These are phyloP conservation scores for Candoia aspera DNA, from an alignment of 2,113 vertebrate species.

Conservation along the genomic window DNA sequence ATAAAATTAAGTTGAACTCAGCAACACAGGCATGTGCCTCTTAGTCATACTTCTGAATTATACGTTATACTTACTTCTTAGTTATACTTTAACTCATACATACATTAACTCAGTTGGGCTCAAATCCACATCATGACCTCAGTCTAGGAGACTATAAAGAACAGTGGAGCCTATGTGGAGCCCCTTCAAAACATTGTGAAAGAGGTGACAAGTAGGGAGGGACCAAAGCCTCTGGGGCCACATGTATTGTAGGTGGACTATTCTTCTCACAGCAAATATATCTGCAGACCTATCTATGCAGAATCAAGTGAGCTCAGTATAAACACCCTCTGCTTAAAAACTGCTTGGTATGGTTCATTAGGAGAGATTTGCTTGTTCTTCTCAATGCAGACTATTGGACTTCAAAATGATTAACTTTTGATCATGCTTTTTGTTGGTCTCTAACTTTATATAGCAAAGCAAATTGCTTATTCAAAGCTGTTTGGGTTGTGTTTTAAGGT, in stretches of 20 bases:
- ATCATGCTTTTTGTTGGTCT: neutral
- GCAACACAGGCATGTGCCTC: neutral
- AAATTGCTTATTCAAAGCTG: neutral
- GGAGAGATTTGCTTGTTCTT: neutral
- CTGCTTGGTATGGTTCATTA: neutral
- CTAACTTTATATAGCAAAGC: neutral
- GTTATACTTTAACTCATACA: neutral
- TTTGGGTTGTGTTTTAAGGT: neutral
- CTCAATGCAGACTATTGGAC: neutral
- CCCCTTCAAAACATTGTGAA: neutral
- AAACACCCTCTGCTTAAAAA: neutral
- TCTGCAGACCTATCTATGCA: neutral
- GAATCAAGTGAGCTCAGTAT: neutral
- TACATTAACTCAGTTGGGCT: neutral
- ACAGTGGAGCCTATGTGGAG: neutral
- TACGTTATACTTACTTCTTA: neutral
- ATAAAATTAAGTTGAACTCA: neutral
- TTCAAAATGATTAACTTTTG: neutral
- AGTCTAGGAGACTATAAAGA: neutral
- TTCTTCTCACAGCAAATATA: neutral
- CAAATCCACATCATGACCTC: neutral
- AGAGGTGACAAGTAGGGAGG: neutral
- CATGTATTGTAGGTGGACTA: neutral
- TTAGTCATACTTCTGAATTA: neutral
- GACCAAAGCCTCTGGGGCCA: neutral